Conservation (phyloP, 2,888 invertebrate species). For the Phortica okadai region DNA sequence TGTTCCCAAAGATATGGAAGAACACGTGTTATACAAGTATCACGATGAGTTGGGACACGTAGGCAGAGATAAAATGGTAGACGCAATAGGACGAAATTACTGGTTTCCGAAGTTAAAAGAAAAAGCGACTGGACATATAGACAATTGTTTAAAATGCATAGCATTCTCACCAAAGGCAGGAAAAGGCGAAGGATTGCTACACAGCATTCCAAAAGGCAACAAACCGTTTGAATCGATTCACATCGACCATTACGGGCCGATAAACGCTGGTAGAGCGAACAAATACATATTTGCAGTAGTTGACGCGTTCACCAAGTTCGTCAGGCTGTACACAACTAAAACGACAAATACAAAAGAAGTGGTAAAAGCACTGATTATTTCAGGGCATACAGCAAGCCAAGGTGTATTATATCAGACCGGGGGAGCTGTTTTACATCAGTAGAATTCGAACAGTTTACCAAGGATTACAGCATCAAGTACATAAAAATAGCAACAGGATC, state of each 20-base stretch:
- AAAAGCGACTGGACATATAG: conserved; percentile 43
- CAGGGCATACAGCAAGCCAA: not conserved
- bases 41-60: conserved; percentile 63
- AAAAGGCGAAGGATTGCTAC: conserved; percentile 48
- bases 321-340: conserved; percentile 40
- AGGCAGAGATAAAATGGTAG: too few species aligned
- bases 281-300: conserved; percentile 40
- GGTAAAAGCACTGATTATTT: too few species aligned
- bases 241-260: conserved; percentile 74
- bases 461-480: too few species aligned
- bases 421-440: not conserved
- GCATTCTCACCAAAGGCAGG: conserved; percentile 35
- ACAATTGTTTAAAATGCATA: conserved; percentile 42
- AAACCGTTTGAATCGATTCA: conserved; percentile 58
- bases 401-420: conserved; percentile 26
- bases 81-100: conserved; percentile 54
- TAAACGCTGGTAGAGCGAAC: conserved; percentile 50
- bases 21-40: conserved; percentile 49
- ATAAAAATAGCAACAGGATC: too few species aligned
- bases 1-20: conserved; percentile 53
- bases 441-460: too few species aligned
- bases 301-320: conserved; percentile 59
- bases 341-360: conserved; percentile 29
- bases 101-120: conserved; percentile 57
- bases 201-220: conserved; percentile 36